phyloP scores from a whole-genome alignment of 92 coral and sea anemone genomes.

The Actinernus sp. region DNA sequence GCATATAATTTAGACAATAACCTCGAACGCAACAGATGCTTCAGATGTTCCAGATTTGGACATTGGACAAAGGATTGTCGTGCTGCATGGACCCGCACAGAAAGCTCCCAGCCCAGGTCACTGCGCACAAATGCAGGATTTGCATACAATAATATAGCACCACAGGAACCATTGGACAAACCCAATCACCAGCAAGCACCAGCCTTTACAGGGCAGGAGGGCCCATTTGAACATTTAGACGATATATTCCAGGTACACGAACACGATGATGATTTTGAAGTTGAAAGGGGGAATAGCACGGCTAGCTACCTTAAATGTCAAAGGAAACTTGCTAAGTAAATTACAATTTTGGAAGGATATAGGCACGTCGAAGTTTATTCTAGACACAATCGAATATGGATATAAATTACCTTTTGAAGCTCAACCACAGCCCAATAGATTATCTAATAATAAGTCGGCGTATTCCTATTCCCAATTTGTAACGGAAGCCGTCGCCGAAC shows the following conservation, averaged over 20 bases:
- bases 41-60: slow-evolving; percentile 15
- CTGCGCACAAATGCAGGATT: too few relatives aligned
- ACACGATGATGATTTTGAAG: neutral
- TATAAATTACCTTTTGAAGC: slow-evolving; percentile 45
- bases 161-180: too few relatives aligned
- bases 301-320: neutral
- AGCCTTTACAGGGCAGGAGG: neutral
- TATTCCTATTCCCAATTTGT: slow-evolving; percentile 23
- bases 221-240: neutral
- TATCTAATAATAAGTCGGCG: slow-evolving; percentile 49
- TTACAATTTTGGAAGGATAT: slow-evolving; percentile 36
- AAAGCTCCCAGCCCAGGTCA: too few relatives aligned
- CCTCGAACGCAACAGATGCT: slow-evolving; percentile 9
- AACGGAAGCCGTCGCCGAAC: slow-evolving; percentile 37
- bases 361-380: slow-evolving; percentile 47
- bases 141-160: too few relatives aligned
- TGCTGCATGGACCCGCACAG: slow-evolving; percentile 1
- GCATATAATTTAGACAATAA: too few relatives aligned
- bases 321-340: slow-evolving; percentile 25
- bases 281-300: too few relatives aligned
- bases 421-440: slow-evolving; percentile 23
- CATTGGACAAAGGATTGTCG: slow-evolving; percentile 52
- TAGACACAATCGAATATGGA: slow-evolving; percentile 50
- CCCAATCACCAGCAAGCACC: neutral
- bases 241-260: neutral